A percentile compares a stretch with the other conserved stretches of the same genome.
Conservation (phyloP, 1,140 invertebrate species). For the Drosophila simulans region DNA sequence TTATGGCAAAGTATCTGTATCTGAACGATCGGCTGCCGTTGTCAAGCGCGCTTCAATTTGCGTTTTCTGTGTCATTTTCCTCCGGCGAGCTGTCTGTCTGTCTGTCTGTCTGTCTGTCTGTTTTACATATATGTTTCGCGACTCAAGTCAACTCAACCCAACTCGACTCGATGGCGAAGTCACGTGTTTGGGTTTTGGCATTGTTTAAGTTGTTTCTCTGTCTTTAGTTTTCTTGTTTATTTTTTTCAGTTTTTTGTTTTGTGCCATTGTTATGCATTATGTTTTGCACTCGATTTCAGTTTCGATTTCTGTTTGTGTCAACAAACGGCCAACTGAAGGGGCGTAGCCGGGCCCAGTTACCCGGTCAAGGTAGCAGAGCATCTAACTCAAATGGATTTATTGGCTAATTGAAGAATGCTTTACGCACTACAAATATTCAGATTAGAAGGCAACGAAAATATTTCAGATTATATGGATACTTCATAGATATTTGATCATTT, state of each 20-base stretch:
- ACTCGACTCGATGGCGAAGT: conserved; percentile 31
- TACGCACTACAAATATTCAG: too few species aligned
- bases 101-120: not conserved
- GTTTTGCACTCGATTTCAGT: conserved; percentile 48
- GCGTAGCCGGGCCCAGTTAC: conserved; percentile 8
- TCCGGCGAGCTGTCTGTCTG: not conserved
- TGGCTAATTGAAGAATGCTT: not conserved
- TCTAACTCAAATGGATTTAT: conserved; percentile 9
- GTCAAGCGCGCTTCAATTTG: conserved; percentile 57
- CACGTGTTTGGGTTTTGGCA: conserved; percentile 61
- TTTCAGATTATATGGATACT: too few species aligned
- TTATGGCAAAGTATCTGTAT: conserved; percentile 1
- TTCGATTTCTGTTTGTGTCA: conserved; percentile 68
- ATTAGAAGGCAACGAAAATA: too few species aligned
- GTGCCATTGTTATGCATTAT: conserved; percentile 29
- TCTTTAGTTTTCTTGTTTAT: conserved; percentile 12
- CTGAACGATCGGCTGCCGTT: conserved; percentile 34
- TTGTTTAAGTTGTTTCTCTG: conserved; percentile 45
- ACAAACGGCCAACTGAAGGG: conserved; percentile 18
- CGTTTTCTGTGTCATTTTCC: conserved; percentile 64
- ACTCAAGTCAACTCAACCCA: conserved; percentile 3
- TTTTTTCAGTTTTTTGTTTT: conserved; percentile 23
- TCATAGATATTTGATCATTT: too few species aligned
- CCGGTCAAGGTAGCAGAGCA: conserved; percentile 38
- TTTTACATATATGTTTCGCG: not conserved